Evolutionary conservation across 2,113 vertebrate species (phyloP).

Genomic region (Ceyx melanurus): DNA sequence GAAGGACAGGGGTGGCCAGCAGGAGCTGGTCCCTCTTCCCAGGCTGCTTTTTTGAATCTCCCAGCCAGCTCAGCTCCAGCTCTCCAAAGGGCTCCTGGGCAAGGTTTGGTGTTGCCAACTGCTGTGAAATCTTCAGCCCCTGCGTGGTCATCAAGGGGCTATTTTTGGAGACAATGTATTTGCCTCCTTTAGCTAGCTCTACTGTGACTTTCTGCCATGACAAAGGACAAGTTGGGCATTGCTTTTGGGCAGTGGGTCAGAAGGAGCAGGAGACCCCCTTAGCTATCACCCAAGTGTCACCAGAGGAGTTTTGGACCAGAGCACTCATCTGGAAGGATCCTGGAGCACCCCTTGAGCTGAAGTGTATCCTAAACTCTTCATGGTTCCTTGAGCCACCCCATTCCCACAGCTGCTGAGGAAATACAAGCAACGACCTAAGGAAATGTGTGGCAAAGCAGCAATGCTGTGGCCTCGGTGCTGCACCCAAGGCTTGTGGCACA

Average conservation of each 20-base stretch:
- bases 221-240: not conserved
- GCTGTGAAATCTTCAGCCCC: not conserved
- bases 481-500: not conserved
- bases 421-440: not conserved
- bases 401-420: not conserved
- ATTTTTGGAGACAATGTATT: not conserved
- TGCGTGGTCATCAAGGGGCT: not conserved
- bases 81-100: not conserved
- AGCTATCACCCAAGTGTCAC: not conserved
- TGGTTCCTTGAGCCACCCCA: not conserved
- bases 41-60: not conserved
- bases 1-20: not conserved
- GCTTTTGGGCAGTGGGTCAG: fast-evolving
- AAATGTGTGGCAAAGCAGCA: not conserved
- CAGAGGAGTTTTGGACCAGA: not conserved
- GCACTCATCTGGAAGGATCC: not conserved
- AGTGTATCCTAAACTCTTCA: not conserved
- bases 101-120: not conserved
- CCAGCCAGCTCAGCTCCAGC: fast-evolving
- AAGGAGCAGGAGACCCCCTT: not conserved
- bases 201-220: not conserved
- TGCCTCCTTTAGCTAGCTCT: not conserved
- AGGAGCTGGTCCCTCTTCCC: not conserved
- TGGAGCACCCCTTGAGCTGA: not conserved
- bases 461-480: fast-evolving